Evolutionary conservation across 1,140 invertebrate species (phyloP).

Genomic region (Neocloeon triangulifer): DNA sequence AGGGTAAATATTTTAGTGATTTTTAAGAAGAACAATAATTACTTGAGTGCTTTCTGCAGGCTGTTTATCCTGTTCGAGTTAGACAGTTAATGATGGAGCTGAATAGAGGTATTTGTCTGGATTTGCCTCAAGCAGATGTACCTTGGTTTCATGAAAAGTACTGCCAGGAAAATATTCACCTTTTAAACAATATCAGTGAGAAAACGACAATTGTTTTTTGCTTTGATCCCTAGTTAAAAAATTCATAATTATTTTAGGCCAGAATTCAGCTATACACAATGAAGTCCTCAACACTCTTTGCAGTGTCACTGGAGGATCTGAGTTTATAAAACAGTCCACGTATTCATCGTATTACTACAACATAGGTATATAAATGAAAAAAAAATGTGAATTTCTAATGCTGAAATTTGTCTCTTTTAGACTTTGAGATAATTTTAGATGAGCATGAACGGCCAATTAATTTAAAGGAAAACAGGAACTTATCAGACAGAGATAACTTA

Average conservation of each 20-base stretch:
- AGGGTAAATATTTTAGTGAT: constrained; percentile 16
- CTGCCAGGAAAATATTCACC: constrained; percentile 20
- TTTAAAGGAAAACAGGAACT: constrained; percentile 7
- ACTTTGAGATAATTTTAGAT: constrained; percentile 13
- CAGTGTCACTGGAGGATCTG: constrained; percentile 8
- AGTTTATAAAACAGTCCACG: constrained; percentile 10
- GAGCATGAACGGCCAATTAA: constrained; percentile 8
- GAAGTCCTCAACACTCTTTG: constrained; percentile 10
- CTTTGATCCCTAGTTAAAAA: too few relatives aligned
- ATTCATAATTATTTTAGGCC: too few relatives aligned
- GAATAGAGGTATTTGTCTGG: constrained; percentile 34
- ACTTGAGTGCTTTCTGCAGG: constrained; percentile 14
- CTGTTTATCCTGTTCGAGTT: constrained; percentile 23
- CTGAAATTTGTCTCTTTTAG: constrained; percentile 10
- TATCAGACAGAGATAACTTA: too few relatives aligned
- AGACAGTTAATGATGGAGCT: constrained; percentile 29
- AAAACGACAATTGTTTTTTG: too few relatives aligned
- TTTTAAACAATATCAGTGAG: too few relatives aligned
- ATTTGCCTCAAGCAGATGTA: constrained; percentile 29
- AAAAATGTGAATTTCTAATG: constrained; percentile 12
- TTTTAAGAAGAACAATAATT: too few relatives aligned
- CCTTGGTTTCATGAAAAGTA: constrained; percentile 42
- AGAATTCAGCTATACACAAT: neutral
- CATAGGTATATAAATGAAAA: constrained; percentile 13
- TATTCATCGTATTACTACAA: constrained; percentile 15